Evolutionary conservation across 2,888 invertebrate genomes (phyloP).

Genomic region (Tetranychus truncatus): DNA sequence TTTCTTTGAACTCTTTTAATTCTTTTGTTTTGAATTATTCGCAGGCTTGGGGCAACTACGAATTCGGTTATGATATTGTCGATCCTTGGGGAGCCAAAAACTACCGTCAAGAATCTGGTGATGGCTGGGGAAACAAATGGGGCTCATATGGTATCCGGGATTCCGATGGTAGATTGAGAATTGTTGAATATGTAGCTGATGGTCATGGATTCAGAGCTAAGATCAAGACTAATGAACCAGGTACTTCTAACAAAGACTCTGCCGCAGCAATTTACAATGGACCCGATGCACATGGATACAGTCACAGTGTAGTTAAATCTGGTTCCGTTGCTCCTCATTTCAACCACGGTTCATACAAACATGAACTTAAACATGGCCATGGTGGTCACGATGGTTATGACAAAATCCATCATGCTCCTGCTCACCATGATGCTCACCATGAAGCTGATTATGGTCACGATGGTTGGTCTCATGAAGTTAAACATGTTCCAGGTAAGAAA

Average conservation of each 20-base stretch:
- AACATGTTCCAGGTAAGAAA: neutral
- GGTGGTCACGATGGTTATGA: neutral
- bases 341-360: conserved; percentile 12
- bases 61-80: conserved; percentile 23
- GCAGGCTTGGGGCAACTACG: conserved; percentile 25
- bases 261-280: conserved; percentile 20
- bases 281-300: conserved; percentile 14
- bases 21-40: neutral
- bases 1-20: neutral
- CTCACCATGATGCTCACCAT: neutral
- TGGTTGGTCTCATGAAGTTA: neutral
- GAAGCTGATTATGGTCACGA: neutral
- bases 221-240: conserved; percentile 25
- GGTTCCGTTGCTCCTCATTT: conserved; percentile 12
- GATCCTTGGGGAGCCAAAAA: conserved; percentile 23
- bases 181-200: conserved; percentile 25
- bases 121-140: conserved; percentile 24
- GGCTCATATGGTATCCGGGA: conserved; percentile 25
- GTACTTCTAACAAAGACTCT: conserved; percentile 23
- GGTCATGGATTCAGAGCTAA: conserved; percentile 24
- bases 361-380: neutral
- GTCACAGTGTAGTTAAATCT: conserved; percentile 11
- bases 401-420: neutral
- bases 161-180: conserved; percentile 23
- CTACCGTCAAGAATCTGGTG: conserved; percentile 24